Conservation (phyloP, 2,888 invertebrate genomes). For the Osedax frankpressi region DNA sequence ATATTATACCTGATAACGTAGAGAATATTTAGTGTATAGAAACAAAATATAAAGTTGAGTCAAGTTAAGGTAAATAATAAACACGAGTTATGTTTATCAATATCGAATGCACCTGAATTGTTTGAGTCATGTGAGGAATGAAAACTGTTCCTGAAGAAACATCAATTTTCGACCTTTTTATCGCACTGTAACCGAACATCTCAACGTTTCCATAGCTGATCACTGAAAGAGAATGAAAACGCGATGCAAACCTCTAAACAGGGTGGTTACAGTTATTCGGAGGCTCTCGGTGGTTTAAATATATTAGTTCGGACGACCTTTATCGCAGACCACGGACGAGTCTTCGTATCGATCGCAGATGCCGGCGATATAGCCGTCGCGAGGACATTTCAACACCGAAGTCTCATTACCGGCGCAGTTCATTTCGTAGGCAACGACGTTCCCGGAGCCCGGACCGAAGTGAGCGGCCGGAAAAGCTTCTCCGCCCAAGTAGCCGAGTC, state of each 20-base stretch:
- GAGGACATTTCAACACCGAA: background rate
- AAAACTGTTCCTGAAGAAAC: conserved; percentile 2
- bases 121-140: conserved; percentile 8
- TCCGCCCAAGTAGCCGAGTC: background rate
- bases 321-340: conserved; percentile 3
- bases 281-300: too few relatives aligned
- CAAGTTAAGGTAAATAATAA: background rate
- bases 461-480: background rate
- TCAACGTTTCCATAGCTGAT: background rate
- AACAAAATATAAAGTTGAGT: background rate
- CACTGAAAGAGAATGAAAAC: too few relatives aligned
- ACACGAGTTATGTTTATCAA: background rate
- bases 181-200: background rate
- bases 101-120: too few relatives aligned
- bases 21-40: too few relatives aligned
- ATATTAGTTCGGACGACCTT: too few relatives aligned
- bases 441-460: conserved; percentile 1
- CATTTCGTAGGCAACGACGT: background rate
- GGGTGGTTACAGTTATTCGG: too few relatives aligned
- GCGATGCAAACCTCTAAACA: too few relatives aligned
- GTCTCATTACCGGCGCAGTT: background rate
- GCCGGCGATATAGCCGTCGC: background rate
- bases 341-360: background rate
- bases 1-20: too few relatives aligned
- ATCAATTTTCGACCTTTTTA: background rate